These are phyloP conservation scores for Triplophysa rosa DNA, from an alignment of 2,113 vertebrate species.

Conservation along the genomic window DNA sequence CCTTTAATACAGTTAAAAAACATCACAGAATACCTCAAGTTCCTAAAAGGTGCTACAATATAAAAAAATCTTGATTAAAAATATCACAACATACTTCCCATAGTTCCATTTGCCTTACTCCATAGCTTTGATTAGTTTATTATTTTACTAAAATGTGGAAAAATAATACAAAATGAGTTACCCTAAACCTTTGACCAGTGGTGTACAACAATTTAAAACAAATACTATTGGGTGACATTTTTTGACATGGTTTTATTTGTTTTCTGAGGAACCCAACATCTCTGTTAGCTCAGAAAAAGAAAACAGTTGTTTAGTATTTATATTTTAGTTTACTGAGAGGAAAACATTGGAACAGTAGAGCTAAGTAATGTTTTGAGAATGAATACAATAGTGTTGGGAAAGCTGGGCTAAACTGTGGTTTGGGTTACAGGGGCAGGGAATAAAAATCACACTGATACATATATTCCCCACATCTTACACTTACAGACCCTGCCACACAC, in stretches of 20 bases:
- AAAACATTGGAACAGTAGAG: conserved; percentile 68
- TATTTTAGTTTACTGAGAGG: conserved; percentile 78
- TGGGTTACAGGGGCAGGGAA: conserved; percentile 53
- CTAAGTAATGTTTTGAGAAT: conserved; percentile 74
- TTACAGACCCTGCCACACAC: conserved; percentile 56
- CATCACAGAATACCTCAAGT: no score
- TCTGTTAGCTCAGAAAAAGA: conserved; percentile 73
- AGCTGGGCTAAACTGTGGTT: conserved; percentile 62
- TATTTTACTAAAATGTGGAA: no score
- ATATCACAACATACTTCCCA: no score
- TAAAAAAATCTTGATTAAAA: no score
- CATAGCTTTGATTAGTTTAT: no score
- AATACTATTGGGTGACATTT: conserved; percentile 2
- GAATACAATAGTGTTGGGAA: conserved; percentile 73
- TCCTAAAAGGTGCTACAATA: no score
- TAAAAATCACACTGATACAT: conserved; percentile 71
- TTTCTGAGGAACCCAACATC: conserved; percentile 71
- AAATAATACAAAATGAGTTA: no score
- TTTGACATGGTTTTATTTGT: conserved; percentile 64
- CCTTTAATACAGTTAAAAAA: no score
- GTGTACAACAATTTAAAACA: not conserved
- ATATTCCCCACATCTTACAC: conserved; percentile 69
- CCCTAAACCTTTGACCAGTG: no score
- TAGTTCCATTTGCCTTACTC: no score
- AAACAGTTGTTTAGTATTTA: conserved; percentile 78